Percentiles rank a stretch among this genome's conserved stretches.
phyloP scores from a whole-genome alignment of 2,113 vertebrate genomes.

The Melanotaenia duboulayi region DNA sequence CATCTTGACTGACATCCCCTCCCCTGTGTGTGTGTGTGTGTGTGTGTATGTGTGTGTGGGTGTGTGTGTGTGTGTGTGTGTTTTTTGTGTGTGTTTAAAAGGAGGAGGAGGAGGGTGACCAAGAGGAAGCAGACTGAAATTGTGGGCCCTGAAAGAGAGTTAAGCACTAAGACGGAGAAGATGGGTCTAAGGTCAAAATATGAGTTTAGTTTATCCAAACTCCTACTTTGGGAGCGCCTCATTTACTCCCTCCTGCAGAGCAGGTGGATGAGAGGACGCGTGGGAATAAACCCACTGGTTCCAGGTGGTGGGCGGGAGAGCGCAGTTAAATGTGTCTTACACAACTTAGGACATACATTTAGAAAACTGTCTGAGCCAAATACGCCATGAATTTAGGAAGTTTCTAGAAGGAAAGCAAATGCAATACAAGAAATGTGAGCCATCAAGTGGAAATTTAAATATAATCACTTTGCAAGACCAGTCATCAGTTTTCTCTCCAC shows the following conservation, averaged over 20 bases:
- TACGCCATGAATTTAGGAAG: not conserved
- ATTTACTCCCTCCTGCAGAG: conserved; percentile 56
- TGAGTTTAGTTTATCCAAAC: conserved; percentile 51
- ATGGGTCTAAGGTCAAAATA: conserved; percentile 45
- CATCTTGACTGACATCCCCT: conserved; percentile 74
- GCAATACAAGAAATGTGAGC: no score
- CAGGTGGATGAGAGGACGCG: conserved; percentile 44
- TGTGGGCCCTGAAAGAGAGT: conserved; percentile 6
- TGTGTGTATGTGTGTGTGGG: conserved; percentile 7
- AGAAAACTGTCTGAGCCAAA: not conserved
- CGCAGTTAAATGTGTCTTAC: conserved; percentile 18
- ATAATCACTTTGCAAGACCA: no score
- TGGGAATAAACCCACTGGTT: conserved; percentile 53
- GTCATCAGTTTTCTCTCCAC: no score
- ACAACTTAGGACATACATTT: not conserved
- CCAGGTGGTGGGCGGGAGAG: conserved; percentile 28
- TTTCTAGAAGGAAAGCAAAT: not conserved
- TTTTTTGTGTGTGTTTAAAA: conserved; percentile 19
- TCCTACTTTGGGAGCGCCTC: conserved; percentile 58
- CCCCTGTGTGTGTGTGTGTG: conserved; percentile 45
- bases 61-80: conserved; percentile 43
- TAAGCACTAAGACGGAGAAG: conserved; percentile 9
- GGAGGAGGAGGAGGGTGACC: conserved; percentile 12
- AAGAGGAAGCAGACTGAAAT: conserved; percentile 35
- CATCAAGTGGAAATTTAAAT: no score